A percentile compares a stretch with the other conserved stretches of the same genome.
These are phyloP conservation scores for Acrocera orbiculus DNA, from an alignment of 2,888 invertebrate genomes.

Conservation along the genomic window DNA sequence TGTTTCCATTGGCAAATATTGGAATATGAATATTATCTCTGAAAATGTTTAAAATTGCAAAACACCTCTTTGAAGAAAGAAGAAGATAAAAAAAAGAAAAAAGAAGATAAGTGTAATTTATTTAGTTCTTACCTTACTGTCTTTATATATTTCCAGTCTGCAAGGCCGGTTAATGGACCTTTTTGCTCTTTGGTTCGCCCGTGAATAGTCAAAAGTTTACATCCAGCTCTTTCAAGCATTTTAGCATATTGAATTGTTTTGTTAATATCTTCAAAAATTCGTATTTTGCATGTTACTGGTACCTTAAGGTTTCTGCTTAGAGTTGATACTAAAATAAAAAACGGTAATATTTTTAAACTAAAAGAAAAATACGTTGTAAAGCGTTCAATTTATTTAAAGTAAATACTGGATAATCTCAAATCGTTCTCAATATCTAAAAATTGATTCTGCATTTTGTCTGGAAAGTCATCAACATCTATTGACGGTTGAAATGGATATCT, in stretches of 20 bases:
- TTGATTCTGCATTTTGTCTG: too few relatives aligned
- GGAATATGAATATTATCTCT: conserved; percentile 78
- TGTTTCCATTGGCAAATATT: conserved; percentile 95
- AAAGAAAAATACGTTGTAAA: too few relatives aligned
- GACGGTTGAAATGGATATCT: too few relatives aligned
- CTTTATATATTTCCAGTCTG: conserved; percentile 84
- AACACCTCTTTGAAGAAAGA: not conserved
- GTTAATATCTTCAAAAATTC: conserved; percentile 70
- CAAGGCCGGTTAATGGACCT: conserved; percentile 87
- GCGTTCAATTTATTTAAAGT: too few relatives aligned
- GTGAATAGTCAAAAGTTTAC: conserved; percentile 83
- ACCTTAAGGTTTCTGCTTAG: conserved; percentile 53
- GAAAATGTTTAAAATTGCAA: conserved; percentile 4
- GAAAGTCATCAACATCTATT: too few relatives aligned
- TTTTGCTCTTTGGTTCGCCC: conserved; percentile 91
- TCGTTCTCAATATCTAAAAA: too few relatives aligned
- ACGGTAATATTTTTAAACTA: too few relatives aligned
- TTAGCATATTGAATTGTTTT: conserved; percentile 83
- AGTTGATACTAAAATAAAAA: too few relatives aligned
- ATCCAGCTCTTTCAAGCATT: conserved; percentile 88
- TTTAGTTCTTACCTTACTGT: conserved; percentile 52
- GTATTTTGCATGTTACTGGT: conserved; percentile 93
- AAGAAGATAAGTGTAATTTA: not conserved
- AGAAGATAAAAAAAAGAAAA: not conserved
- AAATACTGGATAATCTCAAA: too few relatives aligned